Evolutionary conservation across 2,888 invertebrate genomes (phyloP), one percentile per base, ranked within the genome.

Genomic region (Arrhopalites spinosus): DNA sequence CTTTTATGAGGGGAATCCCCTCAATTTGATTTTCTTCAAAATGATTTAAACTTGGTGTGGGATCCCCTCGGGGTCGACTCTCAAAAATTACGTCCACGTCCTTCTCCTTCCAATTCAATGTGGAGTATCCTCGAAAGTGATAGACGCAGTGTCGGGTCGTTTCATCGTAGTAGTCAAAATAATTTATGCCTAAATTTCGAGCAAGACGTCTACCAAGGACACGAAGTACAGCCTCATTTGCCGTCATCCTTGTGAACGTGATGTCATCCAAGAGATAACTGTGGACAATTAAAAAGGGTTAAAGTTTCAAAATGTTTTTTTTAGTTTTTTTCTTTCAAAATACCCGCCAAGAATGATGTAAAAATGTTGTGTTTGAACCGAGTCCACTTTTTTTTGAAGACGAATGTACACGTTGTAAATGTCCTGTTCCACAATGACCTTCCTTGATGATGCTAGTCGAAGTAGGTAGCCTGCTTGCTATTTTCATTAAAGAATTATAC

Each of bases 371-470:
- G 45, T 23, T 36, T 76, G 76, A 17, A 76, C 43, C 23, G 78
- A 69, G 47, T 78, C 78, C 15, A 47, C 36, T 74, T 76, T 78
- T 63, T 63, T 59, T 61, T 76, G 76, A 3, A 78, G 72, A 27
- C 78, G 74, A 71, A 78, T 76, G 56, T 78, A 78, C 45, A 78
- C 67, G 61, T 78, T 76, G 67, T 76, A 72, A 56, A 76, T 72
- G 5, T 72, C 68, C 36, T 76, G 74, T 30, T 78, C 76, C 5
- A 70, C 70, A 5, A 76, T 29, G 17, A 74, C 53, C 25, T 76
- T 73, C 13, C n/a, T 56, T 17, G 69, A 74, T 8, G 69, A 17
- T 20, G 69, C 11, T 5, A 78, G 27, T 1, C 78, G 61, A 7
- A 78, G 56, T 11, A 78, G 68, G 59, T 78, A 78, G 43, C 78